Evolutionary conservation across 2,797 vertebrate species (phyloP).

Genomic region (Rhabdophis nuchalis): DNA sequence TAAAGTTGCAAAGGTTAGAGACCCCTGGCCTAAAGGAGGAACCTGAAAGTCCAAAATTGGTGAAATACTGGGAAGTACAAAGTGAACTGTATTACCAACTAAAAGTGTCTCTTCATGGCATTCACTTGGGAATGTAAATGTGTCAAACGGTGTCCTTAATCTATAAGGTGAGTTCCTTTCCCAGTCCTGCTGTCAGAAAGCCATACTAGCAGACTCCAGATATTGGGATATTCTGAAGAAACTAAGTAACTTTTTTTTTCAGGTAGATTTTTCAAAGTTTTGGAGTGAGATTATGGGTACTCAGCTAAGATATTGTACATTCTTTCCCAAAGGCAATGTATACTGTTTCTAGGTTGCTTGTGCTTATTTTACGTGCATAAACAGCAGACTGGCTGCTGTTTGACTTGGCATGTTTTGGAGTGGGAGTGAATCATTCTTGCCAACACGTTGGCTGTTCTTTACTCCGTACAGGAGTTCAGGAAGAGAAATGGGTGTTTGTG

Average conservation of each 20-base stretch:
- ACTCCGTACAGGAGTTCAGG: not conserved
- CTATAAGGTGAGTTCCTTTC: not conserved
- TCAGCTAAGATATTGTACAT: not conserved
- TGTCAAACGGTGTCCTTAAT: not conserved
- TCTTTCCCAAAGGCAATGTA: not conserved
- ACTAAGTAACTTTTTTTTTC: not conserved
- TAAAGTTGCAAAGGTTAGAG: too few relatives aligned
- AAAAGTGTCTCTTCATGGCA: not conserved
- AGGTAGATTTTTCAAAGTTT: not conserved
- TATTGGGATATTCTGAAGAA: not conserved
- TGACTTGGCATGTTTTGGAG: conserved; percentile 18
- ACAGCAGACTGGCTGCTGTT: not conserved
- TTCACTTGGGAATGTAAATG: not conserved
- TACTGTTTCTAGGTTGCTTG: not conserved
- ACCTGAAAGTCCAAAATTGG: not conserved
- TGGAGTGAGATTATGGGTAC: not conserved
- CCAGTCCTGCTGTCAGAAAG: not conserved
- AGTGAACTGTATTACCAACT: not conserved
- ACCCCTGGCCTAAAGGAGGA: not conserved
- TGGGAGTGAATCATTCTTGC: conserved; percentile 20
- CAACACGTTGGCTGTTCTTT: conserved; percentile 17
- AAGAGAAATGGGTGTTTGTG: conserved; percentile 14
- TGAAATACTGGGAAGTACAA: not conserved
- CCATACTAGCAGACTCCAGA: not conserved
- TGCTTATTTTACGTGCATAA: not conserved